Evolutionary conservation across 2,113 vertebrate species (phyloP).

Genomic region (Nicator chloris): DNA sequence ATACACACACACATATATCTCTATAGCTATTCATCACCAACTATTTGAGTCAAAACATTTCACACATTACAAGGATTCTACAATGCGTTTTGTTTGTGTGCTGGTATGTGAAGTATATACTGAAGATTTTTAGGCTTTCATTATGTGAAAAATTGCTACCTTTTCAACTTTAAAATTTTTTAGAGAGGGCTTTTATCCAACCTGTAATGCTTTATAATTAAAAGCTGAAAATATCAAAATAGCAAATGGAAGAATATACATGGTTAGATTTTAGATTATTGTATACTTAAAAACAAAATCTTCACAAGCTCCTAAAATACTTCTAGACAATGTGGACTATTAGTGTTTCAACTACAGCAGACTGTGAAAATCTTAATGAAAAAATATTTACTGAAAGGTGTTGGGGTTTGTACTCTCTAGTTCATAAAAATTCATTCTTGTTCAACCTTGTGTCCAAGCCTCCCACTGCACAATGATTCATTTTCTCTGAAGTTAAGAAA

Average conservation of each 20-base stretch:
- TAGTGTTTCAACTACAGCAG: background rate
- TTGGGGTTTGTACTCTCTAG: background rate
- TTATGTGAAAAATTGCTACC: background rate
- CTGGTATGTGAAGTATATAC: background rate
- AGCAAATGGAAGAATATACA: background rate
- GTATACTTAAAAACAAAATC: background rate
- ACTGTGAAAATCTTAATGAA: background rate
- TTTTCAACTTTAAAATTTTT: background rate
- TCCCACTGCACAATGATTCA: background rate
- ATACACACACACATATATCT: background rate
- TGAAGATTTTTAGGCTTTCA: background rate
- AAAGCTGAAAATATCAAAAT: background rate
- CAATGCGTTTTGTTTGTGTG: background rate
- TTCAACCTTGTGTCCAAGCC: background rate
- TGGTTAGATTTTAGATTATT: background rate
- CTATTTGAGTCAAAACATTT: slow-evolving; percentile 11
- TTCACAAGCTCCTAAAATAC: background rate
- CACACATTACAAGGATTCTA: background rate
- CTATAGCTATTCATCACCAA: background rate
- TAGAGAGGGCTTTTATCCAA: background rate
- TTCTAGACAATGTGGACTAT: background rate
- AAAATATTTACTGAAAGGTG: background rate
- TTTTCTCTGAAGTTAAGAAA: slow-evolving; percentile 1
- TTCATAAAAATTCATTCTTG: background rate
- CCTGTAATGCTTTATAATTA: background rate